Percentiles rank a stretch among this genome's conserved stretches.
These are phyloP conservation scores for Sycophila sp. DNA, from an alignment of 1,140 invertebrate genomes.

Conservation along the genomic window DNA sequence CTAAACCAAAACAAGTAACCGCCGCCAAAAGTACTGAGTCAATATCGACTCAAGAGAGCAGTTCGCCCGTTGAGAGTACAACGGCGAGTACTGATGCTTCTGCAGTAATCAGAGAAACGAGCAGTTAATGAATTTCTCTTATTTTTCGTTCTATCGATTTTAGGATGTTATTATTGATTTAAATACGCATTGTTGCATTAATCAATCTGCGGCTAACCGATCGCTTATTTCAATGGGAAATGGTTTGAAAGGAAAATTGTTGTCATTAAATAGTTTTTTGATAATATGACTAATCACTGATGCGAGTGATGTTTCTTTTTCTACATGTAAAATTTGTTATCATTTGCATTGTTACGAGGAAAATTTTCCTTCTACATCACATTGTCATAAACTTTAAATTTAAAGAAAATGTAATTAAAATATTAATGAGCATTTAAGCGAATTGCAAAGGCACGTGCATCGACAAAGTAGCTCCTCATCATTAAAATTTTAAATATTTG, in stretches of 20 bases:
- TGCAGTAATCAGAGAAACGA: conserved; percentile 53
- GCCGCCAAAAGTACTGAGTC: conserved; percentile 58
- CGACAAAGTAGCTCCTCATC: not conserved
- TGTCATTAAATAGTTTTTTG: not conserved
- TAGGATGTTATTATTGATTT: conserved; percentile 11
- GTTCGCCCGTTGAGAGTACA: conserved; percentile 42
- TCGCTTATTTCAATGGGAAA: conserved; percentile 34
- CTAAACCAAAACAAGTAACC: conserved; percentile 53
- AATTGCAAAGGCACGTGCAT: conserved; percentile 5
- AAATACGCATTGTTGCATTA: not conserved
- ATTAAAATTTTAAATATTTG: not conserved
- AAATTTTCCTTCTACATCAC: too few relatives aligned
- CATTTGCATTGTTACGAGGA: not conserved
- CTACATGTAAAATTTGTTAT: not conserved
- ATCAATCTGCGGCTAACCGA: conserved; percentile 2
- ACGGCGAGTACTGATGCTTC: conserved; percentile 53
- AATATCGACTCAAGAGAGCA: conserved; percentile 58
- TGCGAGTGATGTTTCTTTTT: not conserved
- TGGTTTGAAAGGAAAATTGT: conserved; percentile 10
- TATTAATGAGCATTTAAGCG: not conserved
- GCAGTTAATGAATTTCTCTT: conserved; percentile 35
- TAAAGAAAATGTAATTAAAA: conserved; percentile 27
- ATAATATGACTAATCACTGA: not conserved
- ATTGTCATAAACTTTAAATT: conserved; percentile 15
- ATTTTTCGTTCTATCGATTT: not conserved